Base-by-base conservation (phyloP, 2,113 vertebrate species). In the Dermatemys mawii region DNA sequence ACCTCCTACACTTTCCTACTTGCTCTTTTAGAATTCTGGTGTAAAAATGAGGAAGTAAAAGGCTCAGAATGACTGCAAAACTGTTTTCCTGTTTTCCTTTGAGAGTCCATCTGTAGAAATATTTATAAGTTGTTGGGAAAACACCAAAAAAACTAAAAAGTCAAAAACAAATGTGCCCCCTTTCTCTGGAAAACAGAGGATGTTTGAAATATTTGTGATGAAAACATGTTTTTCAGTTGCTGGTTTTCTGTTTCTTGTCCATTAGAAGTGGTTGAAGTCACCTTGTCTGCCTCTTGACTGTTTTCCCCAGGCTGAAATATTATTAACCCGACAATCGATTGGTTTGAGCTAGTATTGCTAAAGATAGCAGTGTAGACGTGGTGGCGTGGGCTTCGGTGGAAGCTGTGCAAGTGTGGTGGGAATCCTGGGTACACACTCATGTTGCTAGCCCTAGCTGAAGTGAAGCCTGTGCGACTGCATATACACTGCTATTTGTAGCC, bases 41-140 rank as follows among this genome's bases (percentile, higher is more conserved):
- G 78, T 95, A 96, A 67, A 85, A 88, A 6, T 38, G 13, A 98
- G 98, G 98, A 98, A 98, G 94, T 95, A 48, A 91, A 96, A 97
- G 90, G 92, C 87, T 94, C 83, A 94, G 92, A 81, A 41, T 17
- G 90, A 97, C 51, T 88, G 96, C 89, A 98, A 98, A 98, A 98
- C 98, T 38, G 63, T 21, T 70, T 70, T 70, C 63, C 98, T 98
- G 97, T 98, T 98, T 98, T 97, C 93, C 95, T 97, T 95, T 27
- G 93, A 97, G 96, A 96, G 96, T 70, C 91, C 87, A 93, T 95
- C 93, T 60, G 53, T 95, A 94, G 93, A 95, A 96, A 96, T 93
- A 94, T 96, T 97, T 97, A 96, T 93, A 96, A 91, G 89, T 92
- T 93, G 92, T 92, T 96, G 92, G 96, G 81, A 96, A 98, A 97